Conservation (phyloP, 1,140 invertebrate genomes). For the Penaeus indicus region DNA sequence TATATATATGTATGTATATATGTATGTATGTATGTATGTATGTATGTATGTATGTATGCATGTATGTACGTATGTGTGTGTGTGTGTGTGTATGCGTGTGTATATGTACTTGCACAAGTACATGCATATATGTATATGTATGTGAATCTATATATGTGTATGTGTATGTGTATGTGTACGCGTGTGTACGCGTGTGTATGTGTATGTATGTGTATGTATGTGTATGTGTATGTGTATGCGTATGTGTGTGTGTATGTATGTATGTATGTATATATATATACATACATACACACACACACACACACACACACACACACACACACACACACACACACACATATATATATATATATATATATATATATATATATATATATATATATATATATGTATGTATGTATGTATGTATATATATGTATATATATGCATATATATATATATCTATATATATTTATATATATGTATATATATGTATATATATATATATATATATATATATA, state of each 20-base stretch:
- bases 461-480: not conserved
- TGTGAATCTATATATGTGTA: no score
- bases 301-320: not conserved
- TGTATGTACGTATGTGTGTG: no score
- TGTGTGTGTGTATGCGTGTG: no score
- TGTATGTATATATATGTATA: not conserved
- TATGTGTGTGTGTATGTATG: not conserved
- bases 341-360: not conserved
- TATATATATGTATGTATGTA: slow-evolving; percentile 1
- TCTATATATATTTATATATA: slow-evolving; percentile 11
- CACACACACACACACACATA: not conserved
- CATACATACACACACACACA: not conserved
- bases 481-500: not conserved
- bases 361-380: slow-evolving; percentile 4
- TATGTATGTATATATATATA: not conserved
- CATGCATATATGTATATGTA: no score
- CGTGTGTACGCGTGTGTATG: not conserved
- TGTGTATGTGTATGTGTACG: not conserved
- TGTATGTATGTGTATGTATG: not conserved
- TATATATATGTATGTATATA: no score
- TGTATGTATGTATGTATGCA: no score
- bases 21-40: no score
- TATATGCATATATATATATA: not conserved
- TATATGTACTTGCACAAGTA: no score
- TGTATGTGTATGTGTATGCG: not conserved